Conservation (phyloP, 2,113 vertebrate species). For the Istiophorus platypterus region DNA sequence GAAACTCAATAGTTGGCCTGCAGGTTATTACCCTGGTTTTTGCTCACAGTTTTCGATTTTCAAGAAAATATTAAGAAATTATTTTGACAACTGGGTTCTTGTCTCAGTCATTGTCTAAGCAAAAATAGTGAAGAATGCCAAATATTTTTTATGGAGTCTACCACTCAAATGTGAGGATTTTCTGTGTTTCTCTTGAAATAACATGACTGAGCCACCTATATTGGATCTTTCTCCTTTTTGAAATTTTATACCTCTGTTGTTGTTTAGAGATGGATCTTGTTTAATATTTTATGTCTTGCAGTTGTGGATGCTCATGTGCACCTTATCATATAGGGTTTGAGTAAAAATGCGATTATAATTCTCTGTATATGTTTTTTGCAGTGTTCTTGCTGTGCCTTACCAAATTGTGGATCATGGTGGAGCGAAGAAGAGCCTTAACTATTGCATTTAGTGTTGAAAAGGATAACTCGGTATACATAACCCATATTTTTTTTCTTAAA, state of each 20-base stretch:
- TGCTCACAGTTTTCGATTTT: too few relatives aligned
- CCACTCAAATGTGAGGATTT: too few relatives aligned
- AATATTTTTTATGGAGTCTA: too few relatives aligned
- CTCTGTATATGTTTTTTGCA: slow-evolving; percentile 21
- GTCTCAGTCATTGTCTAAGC: too few relatives aligned
- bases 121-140: too few relatives aligned
- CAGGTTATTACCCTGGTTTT: too few relatives aligned
- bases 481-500: neutral
- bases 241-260: neutral
- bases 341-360: neutral
- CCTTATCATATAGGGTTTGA: neutral
- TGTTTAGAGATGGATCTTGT: neutral
- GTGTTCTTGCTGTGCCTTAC: slow-evolving; percentile 51
- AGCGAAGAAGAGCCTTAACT: slow-evolving; percentile 75
- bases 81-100: too few relatives aligned
- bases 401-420: slow-evolving; percentile 61
- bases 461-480: slow-evolving; percentile 67
- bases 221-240: neutral
- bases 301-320: too few relatives aligned
- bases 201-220: neutral
- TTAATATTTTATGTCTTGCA: neutral
- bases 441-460: slow-evolving; percentile 68
- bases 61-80: too few relatives aligned
- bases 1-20: too few relatives aligned
- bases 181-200: neutral